Base-by-base conservation (phyloP, 2,888 invertebrate genomes). In the Tryphoninae sp. region DNA sequence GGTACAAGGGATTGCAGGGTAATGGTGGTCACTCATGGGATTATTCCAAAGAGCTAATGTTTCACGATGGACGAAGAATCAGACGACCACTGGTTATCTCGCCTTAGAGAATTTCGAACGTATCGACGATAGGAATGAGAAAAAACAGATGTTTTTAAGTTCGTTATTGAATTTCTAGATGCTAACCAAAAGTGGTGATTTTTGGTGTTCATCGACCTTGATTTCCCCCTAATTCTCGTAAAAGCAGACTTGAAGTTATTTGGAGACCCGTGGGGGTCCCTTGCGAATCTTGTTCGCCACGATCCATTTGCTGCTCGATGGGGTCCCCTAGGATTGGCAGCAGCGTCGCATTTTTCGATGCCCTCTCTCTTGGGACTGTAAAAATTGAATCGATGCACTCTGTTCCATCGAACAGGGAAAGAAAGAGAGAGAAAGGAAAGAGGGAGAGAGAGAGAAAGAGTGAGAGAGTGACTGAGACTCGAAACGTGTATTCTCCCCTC, bases 171-270 rank as follows among this genome's bases (percentile, higher is more conserved):
- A 33, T 13, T 45, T 11, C 45, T 13, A 45, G 45, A 45, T 45
- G 9, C 2, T 45, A 1, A 13, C 1, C 13, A 13, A 45, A 13
- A 45, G 9, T 2, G 45, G 45, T 45, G 45, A 33, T 51, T 6
- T 51, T 16, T 16, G 16, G n/a, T 51, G 11, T n/a, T 2, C n/a
- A 16, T 51, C 16, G 51, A 55, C 19, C 55, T 6, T 55, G 16
- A 55, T 55, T 55, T 16, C 55, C 55, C 19, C n/a, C 19, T 55
- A 1, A 13, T 2, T 55, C 19, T 9, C 55, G 9, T 55, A 55
- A 19, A 55, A 19, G 33, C 13, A n/a, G 62, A 67, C 68, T 23
- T 72, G 13, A 68, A 79, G 82, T 82, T 82, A 82, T 82, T 79
- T 76, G 64, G 26, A 68, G 76, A 72, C 49, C 53, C 53, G 65